A percentile compares a stretch with the other conserved stretches of the same genome.
Conservation (phyloP, 2,797 vertebrate species). For the Falco columbarius region DNA sequence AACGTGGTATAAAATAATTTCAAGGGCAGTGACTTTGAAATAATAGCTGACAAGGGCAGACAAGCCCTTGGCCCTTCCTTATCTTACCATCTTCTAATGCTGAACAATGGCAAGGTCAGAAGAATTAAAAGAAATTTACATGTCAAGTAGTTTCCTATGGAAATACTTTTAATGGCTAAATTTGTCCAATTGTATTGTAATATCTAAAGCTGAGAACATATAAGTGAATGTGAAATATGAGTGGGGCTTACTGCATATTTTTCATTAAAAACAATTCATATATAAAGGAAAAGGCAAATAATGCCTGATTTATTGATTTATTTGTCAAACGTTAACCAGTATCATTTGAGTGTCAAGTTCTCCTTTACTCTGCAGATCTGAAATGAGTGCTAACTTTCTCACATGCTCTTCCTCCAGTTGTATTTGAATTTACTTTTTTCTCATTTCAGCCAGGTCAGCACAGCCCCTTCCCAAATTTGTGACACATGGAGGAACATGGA, state of each 20-base stretch:
- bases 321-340: background rate
- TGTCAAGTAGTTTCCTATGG: background rate
- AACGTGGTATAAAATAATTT: background rate
- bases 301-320: background rate
- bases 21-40: background rate
- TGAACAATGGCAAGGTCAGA: background rate
- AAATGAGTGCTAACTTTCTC: background rate
- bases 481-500: background rate
- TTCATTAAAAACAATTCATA: background rate
- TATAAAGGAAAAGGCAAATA: background rate
- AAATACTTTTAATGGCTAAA: background rate
- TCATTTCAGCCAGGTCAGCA: background rate
- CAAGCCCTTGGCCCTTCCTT: background rate
- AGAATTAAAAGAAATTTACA: background rate
- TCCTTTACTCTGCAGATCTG: background rate
- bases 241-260: background rate
- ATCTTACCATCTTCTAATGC: background rate
- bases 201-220: background rate
- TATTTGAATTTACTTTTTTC: background rate
- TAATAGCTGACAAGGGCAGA: background rate
- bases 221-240: background rate
- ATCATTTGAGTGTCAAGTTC: background rate
- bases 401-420: background rate
- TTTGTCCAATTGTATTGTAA: background rate
- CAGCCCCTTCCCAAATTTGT: background rate